A percentile compares a stretch with the other conserved stretches of the same genome.
These are phyloP conservation scores for Samia ricini DNA, from an alignment of 1,140 invertebrate genomes.

Conservation along the genomic window DNA sequence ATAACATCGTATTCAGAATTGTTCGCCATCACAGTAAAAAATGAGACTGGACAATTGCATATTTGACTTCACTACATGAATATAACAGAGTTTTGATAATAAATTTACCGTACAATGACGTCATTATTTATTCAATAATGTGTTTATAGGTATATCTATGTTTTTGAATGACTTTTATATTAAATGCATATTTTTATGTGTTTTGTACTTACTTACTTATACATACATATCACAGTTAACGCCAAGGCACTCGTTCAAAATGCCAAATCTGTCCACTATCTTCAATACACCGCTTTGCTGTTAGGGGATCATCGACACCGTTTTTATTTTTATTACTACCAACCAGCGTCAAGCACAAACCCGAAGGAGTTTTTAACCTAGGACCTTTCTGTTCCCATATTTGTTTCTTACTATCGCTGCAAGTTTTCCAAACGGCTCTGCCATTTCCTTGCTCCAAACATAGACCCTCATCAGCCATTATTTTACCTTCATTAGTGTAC, in stretches of 20 bases:
- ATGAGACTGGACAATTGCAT: neutral
- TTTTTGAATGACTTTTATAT: neutral
- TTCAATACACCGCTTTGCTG: conserved; percentile 46
- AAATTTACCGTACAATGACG: neutral
- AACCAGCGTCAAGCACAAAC: conserved; percentile 52
- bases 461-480: conserved; percentile 67
- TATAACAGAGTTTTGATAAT: neutral
- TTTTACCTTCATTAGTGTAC: conserved; percentile 55
- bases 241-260: conserved; percentile 72
- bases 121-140: neutral
- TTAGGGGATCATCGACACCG: conserved; percentile 44
- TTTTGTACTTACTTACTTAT: conserved; percentile 1
- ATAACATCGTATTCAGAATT: too few relatives aligned
- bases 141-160: neutral
- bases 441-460: conserved; percentile 64
- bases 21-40: too few relatives aligned
- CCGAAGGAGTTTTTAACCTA: conserved; percentile 51
- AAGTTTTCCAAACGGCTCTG: conserved; percentile 61
- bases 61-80: neutral
- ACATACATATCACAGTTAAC: conserved; percentile 42
- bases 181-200: neutral
- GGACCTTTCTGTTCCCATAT: conserved; percentile 64
- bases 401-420: conserved; percentile 57
- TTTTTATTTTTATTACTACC: conserved; percentile 32
- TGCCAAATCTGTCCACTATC: conserved; percentile 66